phyloP scores from a whole-genome alignment of 1,140 invertebrate species.

The Caligus rogercresseyi region DNA sequence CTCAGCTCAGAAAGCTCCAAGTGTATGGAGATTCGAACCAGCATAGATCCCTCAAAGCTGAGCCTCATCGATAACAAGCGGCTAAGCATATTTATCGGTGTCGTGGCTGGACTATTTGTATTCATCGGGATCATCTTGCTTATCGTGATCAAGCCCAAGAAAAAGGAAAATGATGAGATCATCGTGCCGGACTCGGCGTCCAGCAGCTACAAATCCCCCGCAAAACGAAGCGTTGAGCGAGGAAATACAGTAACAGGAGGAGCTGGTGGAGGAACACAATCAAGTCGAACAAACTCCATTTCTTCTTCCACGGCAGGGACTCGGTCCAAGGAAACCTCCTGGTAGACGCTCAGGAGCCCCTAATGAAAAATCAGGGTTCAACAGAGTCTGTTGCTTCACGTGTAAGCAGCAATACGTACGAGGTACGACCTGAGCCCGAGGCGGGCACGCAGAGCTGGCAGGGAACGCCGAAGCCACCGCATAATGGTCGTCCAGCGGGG shows the following conservation, averaged over 20 bases:
- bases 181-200: background rate
- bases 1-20: constrained; percentile 12
- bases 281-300: background rate
- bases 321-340: background rate
- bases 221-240: background rate
- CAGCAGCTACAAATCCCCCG: background rate
- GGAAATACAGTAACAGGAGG: background rate
- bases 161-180: constrained; percentile 9
- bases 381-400: constrained; percentile 9
- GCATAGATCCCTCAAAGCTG: constrained; percentile 17
- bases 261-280: background rate
- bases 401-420: background rate
- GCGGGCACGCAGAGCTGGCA: background rate
- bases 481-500: background rate
- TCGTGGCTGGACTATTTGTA: constrained; percentile 6
- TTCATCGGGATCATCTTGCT: constrained; percentile 14
- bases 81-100: constrained; percentile 16
- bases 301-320: background rate
- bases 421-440: background rate
- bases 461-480: constrained; percentile 1
- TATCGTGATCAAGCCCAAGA: constrained; percentile 3
- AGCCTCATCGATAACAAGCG: constrained; percentile 18
- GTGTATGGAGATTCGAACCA: constrained; percentile 13
- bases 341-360: too few species aligned
- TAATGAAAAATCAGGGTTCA: constrained; percentile 1